Conservation (phyloP, 2,888 invertebrate species). For the Sinohyriopsis cumingii region DNA sequence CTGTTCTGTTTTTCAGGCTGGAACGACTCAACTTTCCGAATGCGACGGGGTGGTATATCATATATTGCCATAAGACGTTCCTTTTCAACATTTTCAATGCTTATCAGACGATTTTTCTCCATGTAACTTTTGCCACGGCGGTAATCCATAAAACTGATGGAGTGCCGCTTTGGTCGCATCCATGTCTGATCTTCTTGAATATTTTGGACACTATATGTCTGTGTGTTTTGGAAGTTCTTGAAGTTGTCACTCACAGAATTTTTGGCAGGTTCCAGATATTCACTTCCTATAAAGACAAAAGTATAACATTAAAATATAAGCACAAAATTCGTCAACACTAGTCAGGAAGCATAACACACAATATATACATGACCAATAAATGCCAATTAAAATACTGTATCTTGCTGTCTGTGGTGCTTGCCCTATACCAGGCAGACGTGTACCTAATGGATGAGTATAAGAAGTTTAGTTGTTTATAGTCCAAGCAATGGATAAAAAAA, state of each 20-base stretch:
- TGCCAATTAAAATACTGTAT: no score
- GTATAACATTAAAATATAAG: constrained; percentile 1
- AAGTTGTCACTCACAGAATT: constrained; percentile 37
- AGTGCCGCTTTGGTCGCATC: constrained; percentile 58
- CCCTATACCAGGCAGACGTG: no score
- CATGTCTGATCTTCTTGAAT: constrained; percentile 50
- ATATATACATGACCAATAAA: no score
- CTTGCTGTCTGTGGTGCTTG: no score
- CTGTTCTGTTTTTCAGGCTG: constrained; percentile 4
- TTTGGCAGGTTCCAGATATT: constrained; percentile 41
- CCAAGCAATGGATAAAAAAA: no score
- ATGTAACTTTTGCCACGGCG: constrained; percentile 45
- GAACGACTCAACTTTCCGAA: constrained; percentile 47
- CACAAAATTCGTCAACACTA: no score
- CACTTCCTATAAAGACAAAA: constrained; percentile 41
- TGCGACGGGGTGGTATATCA: constrained; percentile 59
- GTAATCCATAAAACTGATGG: constrained; percentile 62
- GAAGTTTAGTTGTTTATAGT: no score
- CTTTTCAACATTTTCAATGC: constrained; percentile 58
- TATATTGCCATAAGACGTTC: constrained; percentile 56
- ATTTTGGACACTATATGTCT: constrained; percentile 33
- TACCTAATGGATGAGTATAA: no score
- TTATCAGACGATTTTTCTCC: constrained; percentile 50
- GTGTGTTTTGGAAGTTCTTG: constrained; percentile 42
- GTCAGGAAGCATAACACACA: no score